Base-by-base conservation (phyloP, 2,888 invertebrate species). In the Nipponacmea schrenckii region DNA sequence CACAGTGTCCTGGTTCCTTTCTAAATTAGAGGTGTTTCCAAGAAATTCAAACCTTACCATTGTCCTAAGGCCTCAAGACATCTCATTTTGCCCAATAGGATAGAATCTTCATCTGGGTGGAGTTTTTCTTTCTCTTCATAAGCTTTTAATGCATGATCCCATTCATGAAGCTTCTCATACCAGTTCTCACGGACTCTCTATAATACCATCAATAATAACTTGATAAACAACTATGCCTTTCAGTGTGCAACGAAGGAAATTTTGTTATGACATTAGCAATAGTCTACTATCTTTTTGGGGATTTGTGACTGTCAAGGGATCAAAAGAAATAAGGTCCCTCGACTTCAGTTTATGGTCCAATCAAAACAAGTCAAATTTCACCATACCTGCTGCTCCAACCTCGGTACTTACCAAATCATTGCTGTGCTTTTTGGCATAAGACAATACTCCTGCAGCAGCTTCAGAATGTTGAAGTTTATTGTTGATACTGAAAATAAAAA, bases 111-210 rank as follows among this genome's bases (percentile, higher is more conserved):
- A 48, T 87, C 85, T 2, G 86, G 84, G 66, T 86, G 81, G 67
- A 82, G 77, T 65, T 87, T 87, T 63, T 95, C 89, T 84, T 95
- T 94, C 68, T 93, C 93, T 67, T 93, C 92, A 84, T 99, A 99
- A 0, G 96, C 92, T 75, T 93, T 92, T 62, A 98, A 90, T 0
- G 99, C 99, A 86, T 96, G 96, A 83, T 98, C 97, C 98, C 98
- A 99, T 87, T 98, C 97, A 89, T 99, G 98, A 1, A 99, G 91
- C 89, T 99, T 98, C 88, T 99, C 99, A 88, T 98, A 98, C 99
- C 99, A 99, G 10, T 96, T 92, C 65, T 98, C 96, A 89, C 95
- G 87, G 62, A 90, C 87, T 80, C 85, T 87, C 87, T 88, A 74
- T 27, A 75, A 64, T 27, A n/a, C 17, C 31, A 62, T 26, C 24